Percentiles rank a stretch among this genome's conserved stretches.
These are phyloP conservation scores for Scartelaos histophorus DNA, from an alignment of 2,113 vertebrate genomes.

Conservation along the genomic window DNA sequence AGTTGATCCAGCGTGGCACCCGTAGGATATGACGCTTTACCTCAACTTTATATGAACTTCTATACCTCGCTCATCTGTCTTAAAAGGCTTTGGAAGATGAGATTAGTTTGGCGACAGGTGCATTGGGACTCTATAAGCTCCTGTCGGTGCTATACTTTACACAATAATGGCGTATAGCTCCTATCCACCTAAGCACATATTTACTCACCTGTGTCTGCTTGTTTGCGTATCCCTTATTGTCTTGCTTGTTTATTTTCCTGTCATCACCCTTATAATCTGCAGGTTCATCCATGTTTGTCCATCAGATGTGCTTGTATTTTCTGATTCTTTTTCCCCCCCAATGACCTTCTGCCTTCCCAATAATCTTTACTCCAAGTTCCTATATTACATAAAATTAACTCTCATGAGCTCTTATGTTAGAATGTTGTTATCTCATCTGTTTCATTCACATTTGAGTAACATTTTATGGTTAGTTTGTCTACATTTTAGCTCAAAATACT, in stretches of 20 bases:
- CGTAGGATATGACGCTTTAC: conserved; percentile 6
- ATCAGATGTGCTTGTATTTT: conserved; percentile 3
- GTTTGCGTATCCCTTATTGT: conserved; percentile 54
- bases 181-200: conserved; percentile 46
- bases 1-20: background rate
- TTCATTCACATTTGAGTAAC: too few species aligned
- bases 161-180: conserved; percentile 55
- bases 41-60: conserved; percentile 16
- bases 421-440: too few species aligned
- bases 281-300: conserved; percentile 15
- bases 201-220: conserved; percentile 61
- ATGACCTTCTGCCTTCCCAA: conserved; percentile 11
- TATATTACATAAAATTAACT: too few species aligned
- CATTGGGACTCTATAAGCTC: conserved; percentile 49
- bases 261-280: conserved; percentile 25
- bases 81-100: conserved; percentile 39
- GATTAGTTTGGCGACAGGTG: conserved; percentile 59
- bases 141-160: conserved; percentile 51
- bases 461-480: too few species aligned
- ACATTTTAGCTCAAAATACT: too few species aligned
- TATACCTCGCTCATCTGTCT: conserved; percentile 23
- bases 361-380: background rate
- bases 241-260: conserved; percentile 18
- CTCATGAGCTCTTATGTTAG: too few species aligned
- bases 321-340: conserved; percentile 2